A percentile compares a stretch with the other conserved stretches of the same genome.
These are phyloP conservation scores for Henricia sp. DNA, from an alignment of 53 echinoderm and acorn worm species.

Conservation along the genomic window DNA sequence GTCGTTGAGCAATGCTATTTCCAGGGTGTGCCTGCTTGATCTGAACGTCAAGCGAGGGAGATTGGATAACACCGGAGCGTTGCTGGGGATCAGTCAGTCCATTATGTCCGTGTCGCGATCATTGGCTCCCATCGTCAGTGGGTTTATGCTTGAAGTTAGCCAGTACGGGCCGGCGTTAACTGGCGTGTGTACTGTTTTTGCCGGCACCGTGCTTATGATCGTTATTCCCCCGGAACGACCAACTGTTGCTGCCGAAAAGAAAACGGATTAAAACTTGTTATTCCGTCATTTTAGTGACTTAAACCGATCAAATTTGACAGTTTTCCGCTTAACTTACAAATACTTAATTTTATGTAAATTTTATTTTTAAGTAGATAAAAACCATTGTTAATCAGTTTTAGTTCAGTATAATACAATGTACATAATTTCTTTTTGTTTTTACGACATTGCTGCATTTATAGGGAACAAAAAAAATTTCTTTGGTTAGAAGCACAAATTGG, in stretches of 20 bases:
- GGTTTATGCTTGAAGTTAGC: constrained; percentile 76
- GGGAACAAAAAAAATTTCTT: no score
- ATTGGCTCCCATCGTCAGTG: constrained; percentile 75
- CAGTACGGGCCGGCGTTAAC: constrained; percentile 69
- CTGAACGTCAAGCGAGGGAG: constrained; percentile 72
- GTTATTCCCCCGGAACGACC: constrained; percentile 8
- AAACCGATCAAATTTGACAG: no score
- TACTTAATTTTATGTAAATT: no score
- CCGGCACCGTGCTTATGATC: constrained; percentile 34
- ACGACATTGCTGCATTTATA: no score
- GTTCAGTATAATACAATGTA: no score
- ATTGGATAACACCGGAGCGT: constrained; percentile 75
- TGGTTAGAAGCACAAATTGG: no score
- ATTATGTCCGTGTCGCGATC: constrained; percentile 79
- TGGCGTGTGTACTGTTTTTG: constrained; percentile 36
- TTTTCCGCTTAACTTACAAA: no score
- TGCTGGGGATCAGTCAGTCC: constrained; percentile 83
- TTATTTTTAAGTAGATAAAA: no score
- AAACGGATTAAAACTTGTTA: constrained; percentile 14
- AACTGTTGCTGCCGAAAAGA: constrained; percentile 7
- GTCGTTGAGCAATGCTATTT: constrained; percentile 71
- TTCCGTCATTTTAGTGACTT: not conserved
- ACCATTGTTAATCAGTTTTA: no score
- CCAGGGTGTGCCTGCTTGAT: constrained; percentile 78
- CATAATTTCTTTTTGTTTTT: no score